Base-by-base conservation (phyloP, 2,888 invertebrate species). In the Aleiodes leptofemur region DNA sequence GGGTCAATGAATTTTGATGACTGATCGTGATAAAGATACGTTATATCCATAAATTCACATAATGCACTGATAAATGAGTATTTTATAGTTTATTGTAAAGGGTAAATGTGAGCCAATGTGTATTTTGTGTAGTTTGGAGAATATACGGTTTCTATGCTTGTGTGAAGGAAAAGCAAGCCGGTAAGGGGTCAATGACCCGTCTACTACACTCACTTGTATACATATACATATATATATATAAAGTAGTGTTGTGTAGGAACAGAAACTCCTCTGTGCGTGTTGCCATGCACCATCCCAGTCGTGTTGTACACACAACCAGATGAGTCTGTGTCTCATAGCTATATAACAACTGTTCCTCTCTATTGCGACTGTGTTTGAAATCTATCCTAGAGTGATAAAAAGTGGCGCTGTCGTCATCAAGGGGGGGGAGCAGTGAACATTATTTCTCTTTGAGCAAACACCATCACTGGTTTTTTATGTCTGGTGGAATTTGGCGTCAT, bases 171-270 rank as follows among this genome's bases (percentile, higher is more conserved):
- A 84, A 86, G 86, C 83, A 82, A 86, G 83, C 84, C 83, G 84
- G 78, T 66, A 48, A 34, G 73, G 57, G 88, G 87, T 88, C 87
- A 85, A 86, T 83, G 88, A 88, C 87, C 88, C 86, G 87, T 87
- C 86, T 87, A 84, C 66, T 38, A 61, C 61, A 61, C 83, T 80
- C 83, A 9, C 9, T 43, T 84, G 77, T 81, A 80, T 82, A 82
- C 79, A 81, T 77, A 80, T 80, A 77, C 74, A 51, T 72, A 76
- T 5, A 43, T 29, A 23, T 23, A 23, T 23, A 23, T 23, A 23
- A 1, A 23, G 23, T 1, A 55, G n/a, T 34, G 16, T 34, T 61
- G 43, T 61, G 43, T 16, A 61, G 43, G 59, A 38, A 69, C 56
- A 48, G 16, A 34, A 64, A 50, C 64, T 23, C 70, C 48, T 69